phyloP scores from a whole-genome alignment of 2,797 vertebrate species.

The Acipenser transmontanus region DNA sequence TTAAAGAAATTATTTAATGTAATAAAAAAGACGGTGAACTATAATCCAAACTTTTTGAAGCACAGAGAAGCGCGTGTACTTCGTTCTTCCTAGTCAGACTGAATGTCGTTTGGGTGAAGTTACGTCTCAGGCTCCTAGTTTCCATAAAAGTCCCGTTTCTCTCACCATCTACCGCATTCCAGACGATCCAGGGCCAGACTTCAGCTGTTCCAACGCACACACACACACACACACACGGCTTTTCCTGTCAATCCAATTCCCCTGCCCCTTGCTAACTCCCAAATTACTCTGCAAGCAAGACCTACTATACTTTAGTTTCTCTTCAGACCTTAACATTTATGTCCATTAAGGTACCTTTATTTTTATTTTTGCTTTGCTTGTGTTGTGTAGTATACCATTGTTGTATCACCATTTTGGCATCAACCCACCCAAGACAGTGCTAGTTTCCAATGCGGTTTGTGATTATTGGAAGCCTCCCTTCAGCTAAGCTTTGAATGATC shows the following conservation, averaged over 20 bases:
- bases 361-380: no score
- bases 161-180: conserved; percentile 76
- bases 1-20: conserved; percentile 9
- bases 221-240: conserved; percentile 28
- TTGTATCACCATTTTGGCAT: no score
- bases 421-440: no score
- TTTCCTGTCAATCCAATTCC: conserved; percentile 20
- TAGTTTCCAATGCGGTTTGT: no score
- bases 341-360: no score
- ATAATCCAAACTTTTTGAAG: conserved; percentile 20
- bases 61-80: conserved; percentile 26
- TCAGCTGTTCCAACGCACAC: conserved; percentile 71
- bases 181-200: conserved; percentile 60
- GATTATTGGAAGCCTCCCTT: no score
- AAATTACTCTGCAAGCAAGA: no score
- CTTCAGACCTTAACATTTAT: no score
- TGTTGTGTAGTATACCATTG: no score
- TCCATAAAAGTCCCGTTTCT: conserved; percentile 90
- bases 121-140: conserved; percentile 53
- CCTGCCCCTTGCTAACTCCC: no score
- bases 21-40: conserved; percentile 3
- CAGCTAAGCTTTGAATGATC: no score
- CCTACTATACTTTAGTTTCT: no score
- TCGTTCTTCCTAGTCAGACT: conserved; percentile 24
- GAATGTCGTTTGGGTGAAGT: conserved; percentile 57